A percentile compares a stretch with the other conserved stretches of the same genome.
Evolutionary conservation across 2,888 invertebrate species (phyloP).

Genomic region (Andrena camellia): DNA sequence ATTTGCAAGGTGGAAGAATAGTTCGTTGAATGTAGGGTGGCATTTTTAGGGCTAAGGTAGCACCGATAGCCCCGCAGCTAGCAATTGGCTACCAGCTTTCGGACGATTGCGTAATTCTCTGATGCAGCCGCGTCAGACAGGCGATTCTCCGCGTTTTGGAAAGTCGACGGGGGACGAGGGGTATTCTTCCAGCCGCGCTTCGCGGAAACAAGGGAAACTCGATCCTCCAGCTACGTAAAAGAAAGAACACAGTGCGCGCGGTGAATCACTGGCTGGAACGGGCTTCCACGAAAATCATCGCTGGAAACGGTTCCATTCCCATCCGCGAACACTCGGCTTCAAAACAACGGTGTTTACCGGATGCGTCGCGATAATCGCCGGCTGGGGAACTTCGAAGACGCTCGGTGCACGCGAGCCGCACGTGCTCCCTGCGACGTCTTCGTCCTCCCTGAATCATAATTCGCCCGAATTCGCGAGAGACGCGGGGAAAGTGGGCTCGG

Average conservation of each 20-base stretch:
- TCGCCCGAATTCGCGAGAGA: background rate
- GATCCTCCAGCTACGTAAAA: background rate
- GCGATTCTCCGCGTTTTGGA: background rate
- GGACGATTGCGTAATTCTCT: constrained; percentile 50
- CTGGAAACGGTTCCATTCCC: constrained; percentile 1
- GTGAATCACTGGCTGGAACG: constrained; percentile 16
- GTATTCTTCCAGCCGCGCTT: background rate
- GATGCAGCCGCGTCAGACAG: constrained; percentile 3
- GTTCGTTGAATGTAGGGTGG: background rate
- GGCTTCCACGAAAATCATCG: constrained; percentile 9
- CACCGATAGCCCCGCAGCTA: background rate
- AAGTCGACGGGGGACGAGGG: background rate
- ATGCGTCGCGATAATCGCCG: constrained; percentile 20
- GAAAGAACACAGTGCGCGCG: background rate
- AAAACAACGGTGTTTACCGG: constrained; percentile 47
- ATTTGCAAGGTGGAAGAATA: background rate
- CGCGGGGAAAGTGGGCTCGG: background rate
- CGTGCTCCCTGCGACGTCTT: constrained; percentile 41
- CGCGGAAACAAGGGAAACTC: background rate
- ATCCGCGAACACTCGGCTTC: background rate
- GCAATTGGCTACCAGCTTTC: background rate
- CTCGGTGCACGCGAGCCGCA: constrained; percentile 49
- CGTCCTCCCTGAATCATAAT: background rate
- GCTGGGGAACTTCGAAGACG: constrained; percentile 2
- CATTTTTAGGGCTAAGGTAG: background rate